Percentiles rank a stretch among this genome's conserved stretches.
These are phyloP conservation scores for Cinara cedri DNA, from an alignment of 2,888 invertebrate species.

Conservation along the genomic window DNA sequence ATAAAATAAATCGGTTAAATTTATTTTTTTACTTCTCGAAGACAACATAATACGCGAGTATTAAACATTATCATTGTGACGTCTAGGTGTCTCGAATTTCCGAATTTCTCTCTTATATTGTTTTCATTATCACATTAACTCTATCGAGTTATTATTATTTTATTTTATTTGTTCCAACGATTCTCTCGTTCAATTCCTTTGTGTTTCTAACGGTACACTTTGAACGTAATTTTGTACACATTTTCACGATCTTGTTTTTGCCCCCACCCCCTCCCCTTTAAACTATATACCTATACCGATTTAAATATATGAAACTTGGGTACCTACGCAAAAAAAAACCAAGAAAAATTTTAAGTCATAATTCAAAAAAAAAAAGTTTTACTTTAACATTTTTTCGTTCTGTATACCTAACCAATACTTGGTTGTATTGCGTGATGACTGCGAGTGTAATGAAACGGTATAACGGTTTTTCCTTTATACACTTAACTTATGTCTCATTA, in stretches of 20 bases:
- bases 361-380: conserved; percentile 13
- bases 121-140: background rate
- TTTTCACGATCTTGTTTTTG: background rate
- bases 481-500: conserved; percentile 1
- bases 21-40: no score
- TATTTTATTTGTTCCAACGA: background rate
- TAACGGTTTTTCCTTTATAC: background rate
- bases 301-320: background rate
- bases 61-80: no score
- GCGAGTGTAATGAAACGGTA: background rate
- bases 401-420: background rate
- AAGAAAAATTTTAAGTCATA: conserved; percentile 28
- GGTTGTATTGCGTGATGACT: conserved; percentile 1
- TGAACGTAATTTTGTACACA: conserved; percentile 16
- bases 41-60: no score
- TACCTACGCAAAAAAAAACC: conserved; percentile 2
- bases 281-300: background rate
- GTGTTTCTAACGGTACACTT: background rate
- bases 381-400: background rate
- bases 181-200: conserved; percentile 28
- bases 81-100: no score
- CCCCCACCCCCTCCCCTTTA: background rate
- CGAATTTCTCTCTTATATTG: no score
- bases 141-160: background rate
- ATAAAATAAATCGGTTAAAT: no score